Percentiles rank a stretch among this genome's conserved stretches.
Conservation (phyloP, 2,113 vertebrate genomes). For the Ceyx margarethae region DNA sequence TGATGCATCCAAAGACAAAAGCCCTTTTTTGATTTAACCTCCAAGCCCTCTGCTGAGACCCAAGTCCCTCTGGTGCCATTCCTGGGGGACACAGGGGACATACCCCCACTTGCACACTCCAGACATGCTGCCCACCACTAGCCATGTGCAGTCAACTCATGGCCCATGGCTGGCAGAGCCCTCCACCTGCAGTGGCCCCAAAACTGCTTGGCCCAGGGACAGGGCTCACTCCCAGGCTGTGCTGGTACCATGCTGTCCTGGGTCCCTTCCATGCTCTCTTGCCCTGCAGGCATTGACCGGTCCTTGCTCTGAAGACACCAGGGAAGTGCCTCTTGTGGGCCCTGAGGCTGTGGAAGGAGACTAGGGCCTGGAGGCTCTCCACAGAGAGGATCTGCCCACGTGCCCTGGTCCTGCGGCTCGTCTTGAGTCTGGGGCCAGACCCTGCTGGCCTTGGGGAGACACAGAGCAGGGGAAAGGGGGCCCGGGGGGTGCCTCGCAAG, state of each 20-base stretch:
- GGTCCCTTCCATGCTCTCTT: accelerated
- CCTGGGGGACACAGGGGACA: not conserved
- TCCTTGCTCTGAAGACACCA: slow-evolving; percentile 27
- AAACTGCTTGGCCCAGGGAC: not conserved
- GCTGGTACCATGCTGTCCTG: not conserved
- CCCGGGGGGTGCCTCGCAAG: not conserved
- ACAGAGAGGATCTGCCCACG: not conserved
- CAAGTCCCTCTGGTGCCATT: not conserved
- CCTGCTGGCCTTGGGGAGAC: not conserved
- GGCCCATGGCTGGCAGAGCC: not conserved
- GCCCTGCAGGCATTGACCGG: not conserved
- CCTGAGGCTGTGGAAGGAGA: not conserved
- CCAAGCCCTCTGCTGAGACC: not conserved
- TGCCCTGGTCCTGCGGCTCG: not conserved
- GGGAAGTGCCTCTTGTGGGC: not conserved
- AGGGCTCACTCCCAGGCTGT: not conserved
- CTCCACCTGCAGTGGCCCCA: not conserved
- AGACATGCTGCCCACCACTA: not conserved
- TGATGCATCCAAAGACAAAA: not conserved
- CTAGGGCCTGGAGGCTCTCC: not conserved
- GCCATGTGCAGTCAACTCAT: not conserved
- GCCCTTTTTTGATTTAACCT: not conserved
- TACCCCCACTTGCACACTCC: accelerated
- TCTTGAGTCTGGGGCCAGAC: not conserved
- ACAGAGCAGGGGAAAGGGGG: not conserved